These are phyloP conservation scores for Thecocarcelia acutangulata DNA, from an alignment of 2,888 invertebrate genomes.

Conservation along the genomic window DNA sequence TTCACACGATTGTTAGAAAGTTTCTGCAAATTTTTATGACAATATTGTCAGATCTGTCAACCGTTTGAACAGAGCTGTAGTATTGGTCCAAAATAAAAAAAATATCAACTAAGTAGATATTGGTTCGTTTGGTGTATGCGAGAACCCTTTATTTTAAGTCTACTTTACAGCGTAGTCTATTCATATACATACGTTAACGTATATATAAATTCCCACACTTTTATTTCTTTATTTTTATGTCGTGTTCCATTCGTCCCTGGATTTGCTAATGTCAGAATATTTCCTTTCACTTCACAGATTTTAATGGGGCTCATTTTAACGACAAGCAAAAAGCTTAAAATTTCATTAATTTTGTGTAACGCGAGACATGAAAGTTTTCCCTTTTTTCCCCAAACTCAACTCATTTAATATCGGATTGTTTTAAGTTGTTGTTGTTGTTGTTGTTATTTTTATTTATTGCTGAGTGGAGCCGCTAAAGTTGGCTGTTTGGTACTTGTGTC, in stretches of 20 bases:
- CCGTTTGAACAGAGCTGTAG: no score
- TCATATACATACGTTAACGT: no score
- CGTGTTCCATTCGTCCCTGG: neutral
- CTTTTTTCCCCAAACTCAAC: neutral
- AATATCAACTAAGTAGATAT: no score
- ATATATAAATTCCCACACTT: no score
- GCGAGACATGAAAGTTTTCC: constrained; percentile 30
- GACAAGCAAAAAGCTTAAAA: constrained; percentile 49
- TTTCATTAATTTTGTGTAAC: constrained; percentile 60
- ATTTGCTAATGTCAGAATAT: neutral
- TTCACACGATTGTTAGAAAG: no score
- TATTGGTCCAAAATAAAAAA: no score
- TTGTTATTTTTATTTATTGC: constrained; percentile 4
- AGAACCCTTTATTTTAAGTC: no score
- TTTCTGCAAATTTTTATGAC: no score
- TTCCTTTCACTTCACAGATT: constrained; percentile 18
- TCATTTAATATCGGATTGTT: neutral
- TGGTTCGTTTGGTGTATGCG: no score
- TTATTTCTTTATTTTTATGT: neutral
- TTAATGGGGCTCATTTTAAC: constrained; percentile 27
- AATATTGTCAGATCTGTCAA: no score
- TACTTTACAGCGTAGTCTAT: no score
- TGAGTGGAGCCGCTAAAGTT: constrained; percentile 11
- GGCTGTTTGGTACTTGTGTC: neutral
- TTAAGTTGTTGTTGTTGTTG: neutral